Evolutionary conservation across 2,888 invertebrate genomes (phyloP).

Genomic region (Tribolium freemani): DNA sequence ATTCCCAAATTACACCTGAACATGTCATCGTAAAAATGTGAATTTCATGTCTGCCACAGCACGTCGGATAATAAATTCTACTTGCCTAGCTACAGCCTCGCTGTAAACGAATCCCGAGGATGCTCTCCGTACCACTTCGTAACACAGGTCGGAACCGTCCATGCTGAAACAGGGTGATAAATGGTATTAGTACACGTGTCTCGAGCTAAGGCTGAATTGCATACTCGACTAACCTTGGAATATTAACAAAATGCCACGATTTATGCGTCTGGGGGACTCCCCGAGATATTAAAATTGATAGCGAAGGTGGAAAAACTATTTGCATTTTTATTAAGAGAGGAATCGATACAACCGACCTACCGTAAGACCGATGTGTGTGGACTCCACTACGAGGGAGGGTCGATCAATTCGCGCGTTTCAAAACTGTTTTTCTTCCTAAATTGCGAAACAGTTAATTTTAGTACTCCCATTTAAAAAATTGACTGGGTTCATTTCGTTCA

Average conservation of each 20-base stretch:
- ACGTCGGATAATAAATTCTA: constrained; percentile 21
- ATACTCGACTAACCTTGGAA: background rate
- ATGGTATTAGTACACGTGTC: constrained; percentile 20
- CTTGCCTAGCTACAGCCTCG: constrained; percentile 97
- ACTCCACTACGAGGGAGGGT: too few relatives aligned
- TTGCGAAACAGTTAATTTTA: too few relatives aligned
- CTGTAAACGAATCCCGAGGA: constrained; percentile 98
- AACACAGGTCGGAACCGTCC: constrained; percentile 98
- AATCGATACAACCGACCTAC: background rate
- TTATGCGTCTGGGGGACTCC: background rate
- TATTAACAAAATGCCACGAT: background rate
- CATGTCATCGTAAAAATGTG: constrained; percentile 25
- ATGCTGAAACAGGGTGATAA: constrained; percentile 78
- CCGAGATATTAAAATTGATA: too few relatives aligned
- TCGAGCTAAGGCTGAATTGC: background rate
- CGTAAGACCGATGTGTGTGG: too few relatives aligned
- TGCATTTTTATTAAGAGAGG: too few relatives aligned
- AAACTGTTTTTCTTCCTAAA: too few relatives aligned
- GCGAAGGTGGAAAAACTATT: too few relatives aligned
- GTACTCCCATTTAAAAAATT: too few relatives aligned
- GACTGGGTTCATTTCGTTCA: too few relatives aligned
- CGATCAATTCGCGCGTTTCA: too few relatives aligned
- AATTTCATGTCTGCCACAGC: constrained; percentile 20
- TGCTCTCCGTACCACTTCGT: constrained; percentile 96
- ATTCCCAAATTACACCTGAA: constrained; percentile 18